Evolutionary conservation across 2,113 vertebrate genomes (phyloP).

Genomic region (Tauraco erythrolophus): DNA sequence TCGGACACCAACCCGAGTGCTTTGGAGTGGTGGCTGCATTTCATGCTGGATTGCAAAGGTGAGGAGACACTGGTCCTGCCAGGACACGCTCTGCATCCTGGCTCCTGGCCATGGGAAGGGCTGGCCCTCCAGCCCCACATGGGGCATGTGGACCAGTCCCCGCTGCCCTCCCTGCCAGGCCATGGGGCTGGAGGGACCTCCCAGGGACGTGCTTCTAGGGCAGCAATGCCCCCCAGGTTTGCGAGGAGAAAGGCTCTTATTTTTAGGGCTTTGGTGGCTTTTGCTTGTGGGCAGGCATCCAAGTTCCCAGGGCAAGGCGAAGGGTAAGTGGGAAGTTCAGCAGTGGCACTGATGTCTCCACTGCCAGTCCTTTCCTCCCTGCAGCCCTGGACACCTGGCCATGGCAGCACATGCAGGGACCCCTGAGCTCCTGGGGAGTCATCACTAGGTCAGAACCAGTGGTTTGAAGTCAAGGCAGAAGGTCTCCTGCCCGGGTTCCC

Average conservation of each 20-base stretch:
- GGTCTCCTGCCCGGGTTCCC: neutral
- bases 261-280: constrained; percentile 20
- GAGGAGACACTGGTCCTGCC: neutral
- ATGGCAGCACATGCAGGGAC: neutral
- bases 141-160: rapidly evolving
- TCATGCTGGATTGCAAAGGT: neutral
- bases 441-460: neutral
- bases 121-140: neutral
- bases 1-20: rapidly evolving
- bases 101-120: rapidly evolving
- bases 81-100: neutral
- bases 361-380: neutral
- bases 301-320: neutral
- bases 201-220: neutral
- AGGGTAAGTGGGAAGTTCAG: neutral
- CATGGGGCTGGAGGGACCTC: neutral
- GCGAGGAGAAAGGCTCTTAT: neutral
- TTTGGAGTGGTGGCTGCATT: neutral
- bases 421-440: neutral
- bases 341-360: neutral
- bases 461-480: neutral
- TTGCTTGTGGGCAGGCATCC: neutral
- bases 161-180: neutral
- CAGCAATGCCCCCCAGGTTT: neutral
- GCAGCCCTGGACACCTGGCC: rapidly evolving